phyloP scores from a whole-genome alignment of 1,140 invertebrate species.

The Drosophila tani region DNA sequence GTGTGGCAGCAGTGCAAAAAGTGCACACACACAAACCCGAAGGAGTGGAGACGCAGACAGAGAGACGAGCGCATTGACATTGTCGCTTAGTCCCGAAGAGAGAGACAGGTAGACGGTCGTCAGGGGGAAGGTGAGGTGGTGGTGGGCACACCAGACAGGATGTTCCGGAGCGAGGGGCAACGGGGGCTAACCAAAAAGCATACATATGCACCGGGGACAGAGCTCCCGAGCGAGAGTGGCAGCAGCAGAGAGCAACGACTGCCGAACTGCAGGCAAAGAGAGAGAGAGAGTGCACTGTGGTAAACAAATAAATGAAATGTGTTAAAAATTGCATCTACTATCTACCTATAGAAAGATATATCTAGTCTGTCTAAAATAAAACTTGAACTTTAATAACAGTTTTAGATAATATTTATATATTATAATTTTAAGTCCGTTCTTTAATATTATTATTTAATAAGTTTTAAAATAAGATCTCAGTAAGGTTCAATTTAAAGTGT shows the following conservation, averaged over 20 bases:
- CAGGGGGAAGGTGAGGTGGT: conserved; percentile 6
- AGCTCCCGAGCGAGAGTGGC: conserved; percentile 30
- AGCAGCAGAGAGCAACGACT: conserved; percentile 23
- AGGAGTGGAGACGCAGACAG: conserved; percentile 9
- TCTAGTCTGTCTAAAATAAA: too few species aligned
- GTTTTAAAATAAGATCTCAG: too few species aligned
- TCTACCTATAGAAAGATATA: background rate
- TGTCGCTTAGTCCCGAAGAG: conserved; percentile 38
- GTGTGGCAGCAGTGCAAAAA: conserved; percentile 37
- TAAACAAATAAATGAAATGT: background rate
- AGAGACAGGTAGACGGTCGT: conserved; percentile 66
- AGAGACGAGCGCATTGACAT: conserved; percentile 56
- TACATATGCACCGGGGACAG: conserved; percentile 48
- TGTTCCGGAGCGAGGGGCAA: conserved; percentile 2
- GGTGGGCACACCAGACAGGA: conserved; percentile 37
- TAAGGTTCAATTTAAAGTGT: too few species aligned
- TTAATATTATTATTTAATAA: too few species aligned
- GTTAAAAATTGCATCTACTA: background rate
- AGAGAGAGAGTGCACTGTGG: conserved; percentile 41
- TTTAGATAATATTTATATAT: too few species aligned
- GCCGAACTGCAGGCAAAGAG: conserved; percentile 15
- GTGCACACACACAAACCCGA: conserved; percentile 34
- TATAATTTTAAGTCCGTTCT: too few species aligned
- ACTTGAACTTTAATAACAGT: too few species aligned
- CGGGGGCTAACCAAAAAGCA: conserved; percentile 62